A percentile compares a stretch with the other conserved stretches of the same genome.
phyloP scores from a whole-genome alignment of 2,888 invertebrate genomes.

The Hydrotaea cyrtoneurina region DNA sequence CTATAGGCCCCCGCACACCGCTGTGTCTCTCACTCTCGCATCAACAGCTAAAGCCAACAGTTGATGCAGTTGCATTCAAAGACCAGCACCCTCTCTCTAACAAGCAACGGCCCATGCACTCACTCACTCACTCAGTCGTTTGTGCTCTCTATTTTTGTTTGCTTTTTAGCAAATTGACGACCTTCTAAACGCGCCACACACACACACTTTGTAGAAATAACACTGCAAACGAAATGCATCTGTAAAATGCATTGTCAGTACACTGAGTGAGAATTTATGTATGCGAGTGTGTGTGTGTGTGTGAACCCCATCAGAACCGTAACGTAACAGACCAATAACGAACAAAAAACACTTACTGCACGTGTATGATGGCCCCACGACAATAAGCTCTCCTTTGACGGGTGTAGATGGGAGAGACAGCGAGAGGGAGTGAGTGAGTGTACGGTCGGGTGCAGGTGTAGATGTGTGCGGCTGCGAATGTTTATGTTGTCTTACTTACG shows the following conservation, averaged over 20 bases:
- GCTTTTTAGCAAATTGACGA: constrained; percentile 26
- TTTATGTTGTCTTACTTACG: no score
- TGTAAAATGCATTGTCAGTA: constrained; percentile 12
- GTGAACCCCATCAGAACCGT: neutral
- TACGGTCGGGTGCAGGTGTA: no score
- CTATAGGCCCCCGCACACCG: neutral
- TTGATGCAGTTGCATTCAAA: neutral
- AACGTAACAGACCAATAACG: neutral
- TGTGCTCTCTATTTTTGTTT: constrained; percentile 7
- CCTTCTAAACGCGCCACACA: constrained; percentile 20
- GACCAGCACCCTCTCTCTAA: neutral
- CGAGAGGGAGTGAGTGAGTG: no score
- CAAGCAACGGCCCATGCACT: neutral
- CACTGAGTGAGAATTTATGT: neutral
- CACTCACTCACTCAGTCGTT: neutral
- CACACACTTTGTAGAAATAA: neutral
- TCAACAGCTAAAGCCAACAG: neutral
- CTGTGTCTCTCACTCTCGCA: neutral
- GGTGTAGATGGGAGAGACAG: no score
- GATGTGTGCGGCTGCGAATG: no score
- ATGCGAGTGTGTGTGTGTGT: neutral
- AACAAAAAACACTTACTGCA: neutral
- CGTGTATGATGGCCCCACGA: neutral
- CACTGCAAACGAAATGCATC: constrained; percentile 18
- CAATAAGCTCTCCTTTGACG: constrained; percentile 1